These are phyloP conservation scores for Neodon shergylaensis DNA, from an alignment of 2,113 vertebrate species.

Conservation along the genomic window DNA sequence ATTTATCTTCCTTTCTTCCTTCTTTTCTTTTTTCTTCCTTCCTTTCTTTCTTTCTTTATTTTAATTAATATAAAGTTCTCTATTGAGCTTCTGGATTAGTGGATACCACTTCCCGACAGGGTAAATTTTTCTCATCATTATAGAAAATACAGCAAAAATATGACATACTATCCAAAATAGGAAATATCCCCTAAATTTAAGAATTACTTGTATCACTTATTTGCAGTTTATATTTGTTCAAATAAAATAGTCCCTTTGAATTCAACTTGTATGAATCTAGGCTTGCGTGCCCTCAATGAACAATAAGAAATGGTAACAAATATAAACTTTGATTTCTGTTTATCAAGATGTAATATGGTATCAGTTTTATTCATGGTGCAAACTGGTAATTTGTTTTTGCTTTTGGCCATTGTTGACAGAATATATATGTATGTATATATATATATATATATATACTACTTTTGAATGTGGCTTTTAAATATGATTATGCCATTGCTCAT, in stretches of 20 bases:
- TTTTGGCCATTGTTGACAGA: neutral
- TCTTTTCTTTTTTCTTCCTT: neutral
- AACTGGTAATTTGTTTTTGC: neutral
- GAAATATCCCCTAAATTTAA: neutral
- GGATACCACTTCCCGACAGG: neutral
- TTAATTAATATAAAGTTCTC: neutral
- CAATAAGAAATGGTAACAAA: neutral
- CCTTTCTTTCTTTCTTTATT: too few species aligned
- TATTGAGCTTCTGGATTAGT: neutral
- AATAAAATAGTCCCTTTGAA: neutral
- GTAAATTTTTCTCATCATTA: neutral
- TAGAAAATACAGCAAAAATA: neutral
- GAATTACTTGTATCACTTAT: neutral
- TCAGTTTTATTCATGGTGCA: neutral
- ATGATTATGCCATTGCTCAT: neutral
- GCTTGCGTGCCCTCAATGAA: neutral
- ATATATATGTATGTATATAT: neutral
- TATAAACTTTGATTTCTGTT: neutral
- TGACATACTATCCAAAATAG: neutral
- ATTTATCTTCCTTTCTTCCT: neutral
- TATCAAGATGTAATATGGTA: neutral
- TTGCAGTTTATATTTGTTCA: neutral
- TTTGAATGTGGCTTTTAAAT: neutral
- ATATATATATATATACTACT: neutral
- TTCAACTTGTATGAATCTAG: conserved; percentile 32